Evolutionary conservation across 2,888 invertebrate genomes (phyloP).

Genomic region (Caenorhabditis doughertyi): DNA sequence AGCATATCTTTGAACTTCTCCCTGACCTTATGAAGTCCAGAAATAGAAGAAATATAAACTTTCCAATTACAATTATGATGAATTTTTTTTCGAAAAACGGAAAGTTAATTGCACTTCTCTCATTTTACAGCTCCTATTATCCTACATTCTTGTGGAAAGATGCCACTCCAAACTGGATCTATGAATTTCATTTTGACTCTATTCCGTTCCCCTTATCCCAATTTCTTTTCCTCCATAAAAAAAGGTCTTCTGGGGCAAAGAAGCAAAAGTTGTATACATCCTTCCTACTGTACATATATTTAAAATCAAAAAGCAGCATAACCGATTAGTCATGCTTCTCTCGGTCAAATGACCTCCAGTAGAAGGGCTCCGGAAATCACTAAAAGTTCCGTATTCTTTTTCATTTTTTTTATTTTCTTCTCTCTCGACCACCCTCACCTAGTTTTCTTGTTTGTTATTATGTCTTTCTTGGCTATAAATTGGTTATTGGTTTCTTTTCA

Average conservation of each 20-base stretch:
- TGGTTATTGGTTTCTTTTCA: conserved; percentile 45
- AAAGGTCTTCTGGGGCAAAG: neutral
- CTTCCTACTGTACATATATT: conserved; percentile 31
- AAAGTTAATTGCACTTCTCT: no score
- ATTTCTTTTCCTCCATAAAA: neutral
- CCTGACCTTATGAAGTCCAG: no score
- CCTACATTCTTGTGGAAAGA: no score
- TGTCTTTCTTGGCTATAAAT: neutral
- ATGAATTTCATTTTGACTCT: no score
- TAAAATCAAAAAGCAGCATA: conserved; percentile 13
- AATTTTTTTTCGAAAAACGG: no score
- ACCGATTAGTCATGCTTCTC: conserved; percentile 35
- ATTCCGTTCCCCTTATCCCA: neutral
- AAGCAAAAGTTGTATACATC: conserved; percentile 16
- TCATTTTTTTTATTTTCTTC: neutral
- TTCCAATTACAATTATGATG: no score
- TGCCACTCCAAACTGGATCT: no score
- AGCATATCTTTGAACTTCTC: no score
- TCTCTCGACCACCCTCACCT: conserved; percentile 30
- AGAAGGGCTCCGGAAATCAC: conserved; percentile 33
- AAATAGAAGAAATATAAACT: no score
- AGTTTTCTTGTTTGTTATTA: neutral
- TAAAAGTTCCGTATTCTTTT: conserved; percentile 42
- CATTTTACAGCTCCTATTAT: no score
- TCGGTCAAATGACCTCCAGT: conserved; percentile 50